Base-by-base conservation (phyloP, 2,113 vertebrate genomes). In the Elaphurus davidianus region DNA sequence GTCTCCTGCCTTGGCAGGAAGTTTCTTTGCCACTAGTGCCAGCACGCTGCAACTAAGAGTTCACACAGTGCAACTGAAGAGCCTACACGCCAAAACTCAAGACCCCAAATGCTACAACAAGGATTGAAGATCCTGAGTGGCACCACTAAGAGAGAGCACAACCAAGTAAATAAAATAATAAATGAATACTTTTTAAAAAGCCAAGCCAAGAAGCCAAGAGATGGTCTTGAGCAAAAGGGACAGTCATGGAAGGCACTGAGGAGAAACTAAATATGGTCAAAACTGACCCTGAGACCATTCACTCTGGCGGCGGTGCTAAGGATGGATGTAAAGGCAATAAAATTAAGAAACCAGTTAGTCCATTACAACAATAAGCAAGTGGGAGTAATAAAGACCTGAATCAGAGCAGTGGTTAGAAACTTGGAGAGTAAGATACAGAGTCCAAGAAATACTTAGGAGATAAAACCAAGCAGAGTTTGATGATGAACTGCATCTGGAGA, bases 21-120 rank as follows among this genome's bases (percentile, higher is more conserved):
- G 71, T 40, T 27, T 27, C 36, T 76, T 14, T 43, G 27, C 71
- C 40, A 7, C 71, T 7, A 43, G 12, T 6, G 11, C 71, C 3
- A 0, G 21, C 71, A 43, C 0, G 11, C 36, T 43, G 71, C 23
- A 4, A 43, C 71, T 27, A 43, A 1, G 23, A 27, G 40, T 27
- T 43, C 71, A 43, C 71, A 43, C 0, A 1, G 12, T 15, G 23
- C 67, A 74, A 2, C 67, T 40, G 7, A 43, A 76, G 40, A 15
- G 40, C 23, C 71, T 76, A 27, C 23, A 7, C 0, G 12, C 23
- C 23, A 1, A 13, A 76, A 76, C 71, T 43, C 36, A 76, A 25
- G 71, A 43, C 12, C 36, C 71, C 12, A 3, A 14, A 76, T 2
- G 15, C 40, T 5, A 12, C 67, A 11, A 6, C n/a, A 25, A 74